phyloP scores from a whole-genome alignment of 2,113 vertebrate genomes.

The Ibidorhyncha struthersii region DNA sequence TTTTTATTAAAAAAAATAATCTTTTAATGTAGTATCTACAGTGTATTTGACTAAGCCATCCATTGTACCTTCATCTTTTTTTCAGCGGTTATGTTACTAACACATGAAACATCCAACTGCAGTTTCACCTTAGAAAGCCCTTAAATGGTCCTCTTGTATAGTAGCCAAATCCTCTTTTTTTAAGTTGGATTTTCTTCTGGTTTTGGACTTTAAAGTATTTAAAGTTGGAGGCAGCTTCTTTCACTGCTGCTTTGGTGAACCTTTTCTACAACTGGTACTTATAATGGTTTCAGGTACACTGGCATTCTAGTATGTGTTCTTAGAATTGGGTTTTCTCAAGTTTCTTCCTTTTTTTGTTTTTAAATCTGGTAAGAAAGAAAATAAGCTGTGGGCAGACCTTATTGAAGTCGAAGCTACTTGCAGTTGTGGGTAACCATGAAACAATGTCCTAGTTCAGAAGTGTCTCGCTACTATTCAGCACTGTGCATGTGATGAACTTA shows the following conservation, averaged over 20 bases:
- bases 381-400: background rate
- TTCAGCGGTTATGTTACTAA: background rate
- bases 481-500: background rate
- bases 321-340: background rate
- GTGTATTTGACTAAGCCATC: background rate
- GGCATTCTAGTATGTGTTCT: background rate
- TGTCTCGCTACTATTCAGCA: accelerated
- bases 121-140: background rate
- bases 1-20: background rate
- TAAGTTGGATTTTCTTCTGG: background rate
- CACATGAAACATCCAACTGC: background rate
- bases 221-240: background rate
- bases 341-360: background rate
- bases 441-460: background rate
- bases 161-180: background rate
- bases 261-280: background rate
- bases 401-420: background rate
- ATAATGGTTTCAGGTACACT: background rate
- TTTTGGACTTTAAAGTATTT: background rate
- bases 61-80: background rate
- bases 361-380: background rate
- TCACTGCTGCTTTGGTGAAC: background rate
- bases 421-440: background rate
- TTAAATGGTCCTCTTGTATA: background rate
- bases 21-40: background rate